These are phyloP conservation scores for Xanthorhoe designata DNA, from an alignment of 2,888 invertebrate genomes.

Conservation along the genomic window DNA sequence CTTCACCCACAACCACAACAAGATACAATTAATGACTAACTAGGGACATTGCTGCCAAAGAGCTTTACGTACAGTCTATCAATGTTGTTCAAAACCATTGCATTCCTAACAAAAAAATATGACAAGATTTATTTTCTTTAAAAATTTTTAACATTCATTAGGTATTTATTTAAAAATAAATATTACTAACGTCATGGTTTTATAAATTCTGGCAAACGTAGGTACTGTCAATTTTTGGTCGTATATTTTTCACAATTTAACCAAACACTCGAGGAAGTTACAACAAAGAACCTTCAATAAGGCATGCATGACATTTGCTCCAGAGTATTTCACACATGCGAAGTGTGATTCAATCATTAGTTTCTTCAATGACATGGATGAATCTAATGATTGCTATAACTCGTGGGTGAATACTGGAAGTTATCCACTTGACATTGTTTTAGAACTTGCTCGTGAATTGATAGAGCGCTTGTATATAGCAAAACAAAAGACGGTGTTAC, in stretches of 20 bases:
- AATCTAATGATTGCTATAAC: neutral
- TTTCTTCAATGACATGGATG: slow-evolving; percentile 54
- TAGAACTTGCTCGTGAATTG: neutral
- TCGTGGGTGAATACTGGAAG: neutral
- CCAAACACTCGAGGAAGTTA: slow-evolving; percentile 29
- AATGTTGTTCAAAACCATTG: no score
- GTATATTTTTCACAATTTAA: neutral
- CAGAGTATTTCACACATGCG: slow-evolving; percentile 45
- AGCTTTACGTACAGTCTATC: no score
- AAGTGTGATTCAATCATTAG: slow-evolving; percentile 61
- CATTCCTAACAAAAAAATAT: no score
- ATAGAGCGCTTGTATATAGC: neutral
- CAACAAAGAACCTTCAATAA: slow-evolving; percentile 30
- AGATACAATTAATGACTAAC: slow-evolving; percentile 38
- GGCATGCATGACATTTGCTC: slow-evolving; percentile 48
- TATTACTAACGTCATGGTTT: neutral
- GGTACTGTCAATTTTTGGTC: neutral
- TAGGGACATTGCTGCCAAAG: neutral
- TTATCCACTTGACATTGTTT: neutral
- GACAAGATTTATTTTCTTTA: no score
- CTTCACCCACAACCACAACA: neutral
- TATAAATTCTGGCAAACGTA: neutral
- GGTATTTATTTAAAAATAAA: no score
- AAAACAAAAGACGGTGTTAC: neutral
- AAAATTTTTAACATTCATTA: no score